phyloP scores from a whole-genome alignment of 2,797 vertebrate species.

The Ara ararauna region DNA sequence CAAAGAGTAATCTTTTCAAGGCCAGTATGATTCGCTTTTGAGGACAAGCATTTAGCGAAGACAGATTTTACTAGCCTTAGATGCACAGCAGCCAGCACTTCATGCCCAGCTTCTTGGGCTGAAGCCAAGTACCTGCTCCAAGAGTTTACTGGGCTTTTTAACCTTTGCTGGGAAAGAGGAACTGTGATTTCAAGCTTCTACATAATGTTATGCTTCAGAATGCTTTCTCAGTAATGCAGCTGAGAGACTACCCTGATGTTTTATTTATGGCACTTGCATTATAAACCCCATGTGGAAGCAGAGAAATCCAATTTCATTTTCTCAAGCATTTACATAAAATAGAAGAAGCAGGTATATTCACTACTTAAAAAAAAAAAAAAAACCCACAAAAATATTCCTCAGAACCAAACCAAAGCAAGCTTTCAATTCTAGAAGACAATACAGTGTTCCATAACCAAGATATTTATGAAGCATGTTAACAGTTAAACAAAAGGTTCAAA shows the following conservation, averaged over 20 bases:
- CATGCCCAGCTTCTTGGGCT: neutral
- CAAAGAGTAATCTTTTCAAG: neutral
- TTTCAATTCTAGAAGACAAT: neutral
- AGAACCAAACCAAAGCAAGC: neutral
- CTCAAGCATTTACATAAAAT: neutral
- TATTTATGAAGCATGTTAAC: neutral
- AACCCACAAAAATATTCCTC: neutral
- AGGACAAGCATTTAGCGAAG: neutral
- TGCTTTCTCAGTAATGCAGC: neutral
- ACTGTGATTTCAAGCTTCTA: slow-evolving; percentile 13
- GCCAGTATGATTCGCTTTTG: neutral
- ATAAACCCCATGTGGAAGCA: neutral
- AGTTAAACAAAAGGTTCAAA: neutral
- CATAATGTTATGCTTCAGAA: neutral
- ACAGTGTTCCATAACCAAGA: neutral
- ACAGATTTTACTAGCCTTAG: neutral
- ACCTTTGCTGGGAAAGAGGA: neutral
- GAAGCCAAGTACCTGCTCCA: neutral
- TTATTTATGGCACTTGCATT: slow-evolving; percentile 19
- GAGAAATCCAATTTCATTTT: slow-evolving; percentile 3
- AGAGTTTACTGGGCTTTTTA: slow-evolving; percentile 4
- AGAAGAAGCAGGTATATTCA: neutral
- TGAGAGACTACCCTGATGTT: neutral
- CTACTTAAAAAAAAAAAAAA: neutral
- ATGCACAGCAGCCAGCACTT: neutral